Base-by-base conservation (phyloP, 1,140 invertebrate species). In the Drosophila pseudoananassae region DNA sequence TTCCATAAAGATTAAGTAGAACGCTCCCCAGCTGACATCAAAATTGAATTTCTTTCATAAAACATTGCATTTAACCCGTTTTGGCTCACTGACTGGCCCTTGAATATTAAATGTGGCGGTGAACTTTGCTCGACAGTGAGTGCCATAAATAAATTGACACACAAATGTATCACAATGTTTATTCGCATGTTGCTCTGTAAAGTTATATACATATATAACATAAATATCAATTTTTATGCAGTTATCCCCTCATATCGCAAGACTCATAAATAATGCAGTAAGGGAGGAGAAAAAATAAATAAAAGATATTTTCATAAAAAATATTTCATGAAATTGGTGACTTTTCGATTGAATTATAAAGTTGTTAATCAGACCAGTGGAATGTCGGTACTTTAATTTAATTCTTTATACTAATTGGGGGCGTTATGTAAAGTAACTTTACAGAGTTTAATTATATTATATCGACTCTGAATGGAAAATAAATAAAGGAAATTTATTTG, bases 31-130 rank as follows among this genome's bases (percentile, higher is more conserved):
- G 53, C 15, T 59, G 53, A 52, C 71, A 64, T 71, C 60, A 45
- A 71, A 83, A 83, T 83, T 84, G 64, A 84, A 83, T 84, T 83
- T 76, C 31, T 46, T 69, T 61, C 65, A 69, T 69, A 46, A 69
- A 68, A 55, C 61, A 69, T 69, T 68, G 38, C 38, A 54, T 46
- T 66, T 54, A 55, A 66, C 29, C 61, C 40, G 6, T 52, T 52
- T 52, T 17, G 57, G 25, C 23, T 29, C 47, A n/a, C 29, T 12
- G 25, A 8, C 59, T 33, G 8, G 60, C 31, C 20, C 49, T 66
- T 69, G 27, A 69, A 69, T 69, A 69, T 69, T 68, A 66, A 54
- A 69, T 55, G 49, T 55, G 49, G 43, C 25, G 36, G 31, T 43
- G 25, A 17, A 36, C 38, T 33, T 31, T 20, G 20, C 20, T 3